A percentile compares a stretch with the other conserved stretches of the same genome.
Evolutionary conservation across 2,888 invertebrate species (phyloP).

Genomic region (Abrostola tripartita): DNA sequence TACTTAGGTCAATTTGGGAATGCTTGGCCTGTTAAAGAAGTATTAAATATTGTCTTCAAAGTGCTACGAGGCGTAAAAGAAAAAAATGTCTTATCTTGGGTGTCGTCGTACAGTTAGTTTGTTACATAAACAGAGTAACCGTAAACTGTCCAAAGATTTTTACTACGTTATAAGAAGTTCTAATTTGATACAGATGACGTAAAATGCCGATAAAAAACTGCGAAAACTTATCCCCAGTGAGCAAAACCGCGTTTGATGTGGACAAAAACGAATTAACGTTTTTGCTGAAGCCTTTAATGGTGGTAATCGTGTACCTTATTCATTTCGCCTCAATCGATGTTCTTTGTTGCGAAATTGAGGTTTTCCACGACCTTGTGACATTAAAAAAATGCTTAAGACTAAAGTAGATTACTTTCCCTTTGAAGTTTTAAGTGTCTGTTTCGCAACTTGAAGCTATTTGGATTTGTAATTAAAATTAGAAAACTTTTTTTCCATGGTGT

Average conservation of each 20-base stretch:
- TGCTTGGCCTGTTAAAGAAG: neutral
- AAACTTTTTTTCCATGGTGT: constrained; percentile 53
- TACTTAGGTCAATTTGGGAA: neutral
- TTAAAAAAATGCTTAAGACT: constrained; percentile 59
- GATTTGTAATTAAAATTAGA: constrained; percentile 68
- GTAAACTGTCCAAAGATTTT: constrained; percentile 16
- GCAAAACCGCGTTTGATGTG: constrained; percentile 44
- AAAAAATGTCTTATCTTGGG: neutral
- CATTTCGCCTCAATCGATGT: constrained; percentile 62
- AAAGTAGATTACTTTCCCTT: constrained; percentile 73
- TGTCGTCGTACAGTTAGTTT: neutral
- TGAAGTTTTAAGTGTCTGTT: constrained; percentile 67
- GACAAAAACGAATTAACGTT: constrained; percentile 60
- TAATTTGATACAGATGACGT: constrained; percentile 45
- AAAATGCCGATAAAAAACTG: constrained; percentile 43
- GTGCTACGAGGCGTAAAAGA: no score
- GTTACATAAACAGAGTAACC: constrained; percentile 4
- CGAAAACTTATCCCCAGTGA: constrained; percentile 52
- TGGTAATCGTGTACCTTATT: constrained; percentile 60
- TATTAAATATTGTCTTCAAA: no score
- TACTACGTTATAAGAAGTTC: constrained; percentile 35
- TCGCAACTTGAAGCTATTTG: constrained; percentile 66
- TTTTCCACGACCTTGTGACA: constrained; percentile 68
- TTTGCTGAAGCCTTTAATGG: constrained; percentile 58
- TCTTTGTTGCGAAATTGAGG: constrained; percentile 70